Conservation (phyloP, 1,140 invertebrate species). For the Drosophila mauritiana region DNA sequence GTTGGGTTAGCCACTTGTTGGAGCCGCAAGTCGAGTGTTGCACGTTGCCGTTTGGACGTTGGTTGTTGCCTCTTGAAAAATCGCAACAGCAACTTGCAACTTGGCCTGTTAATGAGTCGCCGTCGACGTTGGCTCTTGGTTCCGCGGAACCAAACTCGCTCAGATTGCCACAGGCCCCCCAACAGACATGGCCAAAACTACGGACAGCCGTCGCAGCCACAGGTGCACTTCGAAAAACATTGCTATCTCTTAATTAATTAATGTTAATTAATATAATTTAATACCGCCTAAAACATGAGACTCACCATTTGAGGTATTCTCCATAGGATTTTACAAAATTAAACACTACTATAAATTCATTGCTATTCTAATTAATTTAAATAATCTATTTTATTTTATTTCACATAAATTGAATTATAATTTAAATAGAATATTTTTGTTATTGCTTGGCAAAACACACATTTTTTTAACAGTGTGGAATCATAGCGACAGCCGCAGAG, state of each 20-base stretch:
- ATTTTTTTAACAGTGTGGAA: not conserved
- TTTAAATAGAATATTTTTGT: too few species aligned
- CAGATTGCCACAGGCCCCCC: slow-evolving; percentile 47
- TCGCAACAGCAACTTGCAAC: slow-evolving; percentile 44
- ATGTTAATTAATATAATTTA: not conserved
- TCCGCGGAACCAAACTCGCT: slow-evolving; percentile 78
- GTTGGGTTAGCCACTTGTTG: slow-evolving; percentile 8
- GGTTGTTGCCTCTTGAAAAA: slow-evolving; percentile 73
- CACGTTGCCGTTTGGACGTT: slow-evolving; percentile 45
- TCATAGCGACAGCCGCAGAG: slow-evolving; percentile 4
- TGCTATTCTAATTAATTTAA: too few species aligned
- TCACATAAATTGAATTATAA: too few species aligned
- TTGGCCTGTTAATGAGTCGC: slow-evolving; percentile 46
- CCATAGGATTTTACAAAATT: too few species aligned
- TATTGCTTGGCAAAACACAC: too few species aligned
- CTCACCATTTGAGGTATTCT: too few species aligned
- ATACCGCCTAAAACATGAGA: too few species aligned
- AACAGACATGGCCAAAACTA: slow-evolving; percentile 16
- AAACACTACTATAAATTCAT: too few species aligned
- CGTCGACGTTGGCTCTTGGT: slow-evolving; percentile 26
- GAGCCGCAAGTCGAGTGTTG: slow-evolving; percentile 30
- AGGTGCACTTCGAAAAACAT: not conserved
- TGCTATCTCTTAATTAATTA: not conserved
- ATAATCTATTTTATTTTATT: too few species aligned
- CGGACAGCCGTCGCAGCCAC: not conserved